phyloP scores from a whole-genome alignment of 2,797 vertebrate genomes.

The Astyanax mexicanus region DNA sequence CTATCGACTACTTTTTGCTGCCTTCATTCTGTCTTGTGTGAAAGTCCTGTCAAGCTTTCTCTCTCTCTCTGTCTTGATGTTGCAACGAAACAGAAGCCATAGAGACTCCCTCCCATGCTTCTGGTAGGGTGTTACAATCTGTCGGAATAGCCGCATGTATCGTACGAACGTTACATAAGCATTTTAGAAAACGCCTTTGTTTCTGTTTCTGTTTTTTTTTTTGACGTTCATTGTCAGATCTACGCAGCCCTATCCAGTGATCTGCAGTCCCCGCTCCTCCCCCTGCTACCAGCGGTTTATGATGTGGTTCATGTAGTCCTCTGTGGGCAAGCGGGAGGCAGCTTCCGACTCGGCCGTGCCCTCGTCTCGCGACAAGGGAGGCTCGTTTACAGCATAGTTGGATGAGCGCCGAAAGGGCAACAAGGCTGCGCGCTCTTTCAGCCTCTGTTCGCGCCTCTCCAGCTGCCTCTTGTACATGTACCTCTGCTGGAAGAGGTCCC shows the following conservation, averaged over 20 bases:
- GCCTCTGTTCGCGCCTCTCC: conserved; percentile 92
- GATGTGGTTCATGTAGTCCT: conserved; percentile 99
- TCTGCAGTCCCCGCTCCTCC: conserved; percentile 45
- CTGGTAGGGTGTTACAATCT: not conserved
- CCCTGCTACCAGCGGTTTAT: conserved; percentile 95
- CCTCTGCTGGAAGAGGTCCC: conserved; percentile 96
- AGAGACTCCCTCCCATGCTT: not conserved
- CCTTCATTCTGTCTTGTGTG: not conserved
- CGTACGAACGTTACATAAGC: not conserved
- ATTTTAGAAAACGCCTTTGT: too few species aligned
- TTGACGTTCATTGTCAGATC: not conserved
- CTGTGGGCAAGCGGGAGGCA: conserved; percentile 88
- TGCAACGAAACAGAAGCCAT: not conserved
- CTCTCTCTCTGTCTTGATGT: not conserved
- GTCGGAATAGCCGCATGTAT: not conserved
- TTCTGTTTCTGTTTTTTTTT: too few species aligned
- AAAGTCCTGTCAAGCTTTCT: not conserved
- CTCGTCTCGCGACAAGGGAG: conserved; percentile 63
- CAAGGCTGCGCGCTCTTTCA: conserved; percentile 70
- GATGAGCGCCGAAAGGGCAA: conserved; percentile 64
- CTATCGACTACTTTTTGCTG: not conserved
- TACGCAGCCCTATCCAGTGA: conserved; percentile 10
- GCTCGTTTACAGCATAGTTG: conserved; percentile 71
- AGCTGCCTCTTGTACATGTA: conserved; percentile 95
- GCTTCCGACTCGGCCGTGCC: conserved; percentile 74